Base-by-base conservation (phyloP, 2,888 invertebrate species). In the Drosophila meridionalis region DNA sequence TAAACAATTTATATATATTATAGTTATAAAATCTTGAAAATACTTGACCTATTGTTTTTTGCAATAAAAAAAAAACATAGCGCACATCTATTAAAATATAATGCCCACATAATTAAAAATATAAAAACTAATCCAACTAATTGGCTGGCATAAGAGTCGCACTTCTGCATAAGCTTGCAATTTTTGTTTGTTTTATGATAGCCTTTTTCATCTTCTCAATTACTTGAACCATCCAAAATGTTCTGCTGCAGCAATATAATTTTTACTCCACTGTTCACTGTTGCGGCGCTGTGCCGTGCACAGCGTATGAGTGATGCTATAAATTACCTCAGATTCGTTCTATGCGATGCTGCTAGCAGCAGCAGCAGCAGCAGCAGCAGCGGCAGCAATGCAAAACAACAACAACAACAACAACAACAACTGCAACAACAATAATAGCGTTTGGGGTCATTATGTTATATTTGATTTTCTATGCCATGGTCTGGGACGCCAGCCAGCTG, bases 381-480 rank as follows among this genome's bases (percentile, higher is more conserved):
- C 20, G 20, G 20, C 20, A 20, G 20, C 20, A 52, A 52, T 52
- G 52, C 52, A 52, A 52, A 52, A 6, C 45, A 26, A 32, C 50
- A 50, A 50, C 32, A 52, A 6, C 45, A 26, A 32, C 50, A 50
- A 50, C 32, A 50, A 20, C 32, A 43, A 2, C 28, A 55, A n/a
- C 57, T n/a, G 43, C 58, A 34, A 30, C 38, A 53, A 58, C 26
- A 36, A 55, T 34, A 40, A 14, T 8, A 60, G 60, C 59, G 70
- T 57, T 57, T 57, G 75, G 75, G 71, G 57, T 73, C 58, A 68
- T 70, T 73, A 73, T 75, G 70, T 69, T 83, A 87, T 80, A 83
- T 80, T 80, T 64, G 55, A 78, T 78, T 89, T 92, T 92, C 91
- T 92, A 92, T 91, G 91, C 88, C 91, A 91, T 87, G 91, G 92